Evolutionary conservation across 2,888 invertebrate genomes (phyloP), one percentile per base, ranked within the genome.

Genomic region (Ochropleura plecta): DNA sequence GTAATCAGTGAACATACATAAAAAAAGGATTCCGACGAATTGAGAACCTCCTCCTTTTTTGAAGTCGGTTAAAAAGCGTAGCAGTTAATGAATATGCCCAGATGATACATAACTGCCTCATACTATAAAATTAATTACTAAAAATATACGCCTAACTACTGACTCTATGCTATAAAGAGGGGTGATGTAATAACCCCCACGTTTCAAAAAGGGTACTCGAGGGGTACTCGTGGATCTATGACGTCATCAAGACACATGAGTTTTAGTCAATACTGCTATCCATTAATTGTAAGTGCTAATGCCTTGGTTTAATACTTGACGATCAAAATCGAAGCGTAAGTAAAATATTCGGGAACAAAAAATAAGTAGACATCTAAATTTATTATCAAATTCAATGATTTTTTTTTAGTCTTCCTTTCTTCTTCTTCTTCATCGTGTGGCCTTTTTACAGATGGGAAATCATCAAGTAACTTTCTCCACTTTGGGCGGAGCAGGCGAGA

Each of bases 131-230:
- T 3, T 5, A 46, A 59, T 20, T 0, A 12, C 20, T 14, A 53
- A 77, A 51, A 12, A 18, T 3, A 55, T 6, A 30, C 8, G n/a
- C n/a, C n/a, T 12, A 30, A 16, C 14, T 3, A 44, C 9, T 9
- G 16, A 75, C 49, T 76, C 42, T 14, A 75, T 14, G 44, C 4
- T 55, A 14, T 18, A 62, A 6, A 44, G 18, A 72, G 73, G 12
- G 72, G 63, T 76, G 76, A 79, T 79, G 79, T 44, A 79, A 79
- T 49, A 42, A 16, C 10, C 72, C 79, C 60, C 42, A 10, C 53
- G n/a, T 16, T 55, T 14, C 10, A 12, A 70, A 44, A 65, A 44
- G 53, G 62, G 71, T 79, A 49, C 79, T 79, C 30, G 46, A 20
- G 51, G 46, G 51, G 59, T 68, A 60, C 53, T 60, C 49, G 18